These are phyloP conservation scores for Zeus faber DNA, from an alignment of 2,113 vertebrate species.

Conservation along the genomic window DNA sequence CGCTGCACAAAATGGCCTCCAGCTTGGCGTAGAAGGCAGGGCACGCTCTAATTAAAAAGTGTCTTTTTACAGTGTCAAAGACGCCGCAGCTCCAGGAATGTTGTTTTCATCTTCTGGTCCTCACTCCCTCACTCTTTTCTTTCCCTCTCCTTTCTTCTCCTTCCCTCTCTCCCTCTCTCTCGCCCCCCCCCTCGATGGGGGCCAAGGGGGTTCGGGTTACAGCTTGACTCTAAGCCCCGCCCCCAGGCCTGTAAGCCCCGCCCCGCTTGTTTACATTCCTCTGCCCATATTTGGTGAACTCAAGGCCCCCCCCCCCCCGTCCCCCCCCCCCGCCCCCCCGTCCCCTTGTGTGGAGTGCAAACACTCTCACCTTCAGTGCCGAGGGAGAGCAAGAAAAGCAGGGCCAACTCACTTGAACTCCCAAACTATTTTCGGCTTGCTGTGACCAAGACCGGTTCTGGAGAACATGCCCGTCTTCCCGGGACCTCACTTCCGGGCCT, in stretches of 20 bases:
- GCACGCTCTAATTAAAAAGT: constrained; percentile 67
- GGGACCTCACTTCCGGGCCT: background rate
- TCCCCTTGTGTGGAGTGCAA: constrained; percentile 52
- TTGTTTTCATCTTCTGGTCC: constrained; percentile 66
- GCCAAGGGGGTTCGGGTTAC: constrained; percentile 77
- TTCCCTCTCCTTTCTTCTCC: constrained; percentile 3
- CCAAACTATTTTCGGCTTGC: constrained; percentile 14
- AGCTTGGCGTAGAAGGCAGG: constrained; percentile 37
- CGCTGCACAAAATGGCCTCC: constrained; percentile 43
- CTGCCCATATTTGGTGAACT: constrained; percentile 76
- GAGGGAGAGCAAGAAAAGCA: constrained; percentile 46
- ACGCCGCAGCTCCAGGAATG: constrained; percentile 67
- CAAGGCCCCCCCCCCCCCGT: constrained; percentile 52
- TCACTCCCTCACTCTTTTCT: background rate
- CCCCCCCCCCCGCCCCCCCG: background rate
- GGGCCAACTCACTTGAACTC: constrained; percentile 40
- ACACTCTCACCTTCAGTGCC: constrained; percentile 59
- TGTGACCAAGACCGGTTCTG: constrained; percentile 39
- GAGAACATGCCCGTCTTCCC: constrained; percentile 34
- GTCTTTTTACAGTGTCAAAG: constrained; percentile 57
- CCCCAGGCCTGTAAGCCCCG: constrained; percentile 48
- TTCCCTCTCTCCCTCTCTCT: constrained; percentile 11
- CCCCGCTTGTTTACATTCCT: constrained; percentile 85
- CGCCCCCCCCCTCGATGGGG: constrained; percentile 45
- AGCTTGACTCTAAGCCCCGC: constrained; percentile 46